Base-by-base conservation (phyloP, 1,140 invertebrate genomes). In the Aphidius gifuensis region DNA sequence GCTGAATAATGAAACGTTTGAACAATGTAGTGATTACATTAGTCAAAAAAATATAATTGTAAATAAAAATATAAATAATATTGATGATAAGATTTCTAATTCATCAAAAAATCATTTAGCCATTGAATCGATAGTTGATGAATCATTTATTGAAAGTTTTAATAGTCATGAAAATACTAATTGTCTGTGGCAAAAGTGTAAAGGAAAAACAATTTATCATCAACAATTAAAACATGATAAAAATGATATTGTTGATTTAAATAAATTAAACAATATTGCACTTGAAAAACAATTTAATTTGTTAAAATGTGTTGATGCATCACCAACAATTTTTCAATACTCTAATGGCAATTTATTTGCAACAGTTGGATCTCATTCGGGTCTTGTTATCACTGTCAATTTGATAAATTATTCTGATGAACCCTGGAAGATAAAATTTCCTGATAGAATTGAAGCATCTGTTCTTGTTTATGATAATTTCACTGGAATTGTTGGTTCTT, bases 221-320 rank as follows among this genome's bases (percentile, higher is more conserved):
- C 21, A 9, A 48, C n/a, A n/a, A 49, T 8, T 7, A 11, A 44
- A 44, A 44, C 2, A 32, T 32, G 4, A 32, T 32, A 32, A 32
- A 32, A 32, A 32, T 32, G 2, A 8, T 44, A 11, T 11, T 44
- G 2, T 44, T 44, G 4, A 44, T 11, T 2, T 11, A 44, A 44
- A 44, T 11, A 8, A 8, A 44, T 44, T 7, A 44, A 44, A 44
- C 2, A 44, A 32, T 32, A 11, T 74, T 60, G 16, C 58, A 38
- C 43, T 73, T 64, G n/a, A 76, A 64, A 69, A 71, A 75, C 47
- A 60, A 46, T 84, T 81, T 74, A 74, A 90, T 74, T 83, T 89
- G 54, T 78, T 83, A 56, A 90, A 90, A 73, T 91, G 90, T 82
- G 83, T 91, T 23, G 89, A 91, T 83, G 85, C 86, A 51, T 85